Evolutionary conservation across 2,888 invertebrate genomes (phyloP), one percentile per base, ranked within the genome.

Genomic region (Cantharis flavilabris): DNA sequence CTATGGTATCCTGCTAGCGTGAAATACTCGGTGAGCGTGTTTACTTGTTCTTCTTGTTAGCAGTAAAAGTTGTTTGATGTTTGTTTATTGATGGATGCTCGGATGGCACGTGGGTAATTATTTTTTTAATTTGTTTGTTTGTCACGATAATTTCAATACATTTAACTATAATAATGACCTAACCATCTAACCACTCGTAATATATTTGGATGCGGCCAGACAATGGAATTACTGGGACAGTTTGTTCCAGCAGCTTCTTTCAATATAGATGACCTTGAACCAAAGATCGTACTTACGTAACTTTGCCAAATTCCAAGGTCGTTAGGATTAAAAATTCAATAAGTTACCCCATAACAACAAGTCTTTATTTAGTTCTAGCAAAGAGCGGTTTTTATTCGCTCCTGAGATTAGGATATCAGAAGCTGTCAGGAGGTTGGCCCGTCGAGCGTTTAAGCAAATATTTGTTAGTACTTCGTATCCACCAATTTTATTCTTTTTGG

Each of bases 291-390:
- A 85, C 85, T 85, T 85, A 85, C 85, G 65, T 23, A 20, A 67
- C 23, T 67, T 67, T 67, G 83, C 83, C 84, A 83, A 84, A 81
- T 83, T 84, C 82, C 85, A 86, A 85, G 86, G 86, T 81, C 84
- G 82, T 82, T 30, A 26, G 10, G 20, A 67, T 26, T 67, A 67
- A 49, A 49, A 49, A 49, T n/a, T 49, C 49, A 49, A 49, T 67
- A 67, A 67, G 13, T 67, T 67, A 67, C 65, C 65, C 65, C 65
- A 26, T 67, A 67, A 26, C 13, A 67, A 67, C 65, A 23, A 67
- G 65, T 49, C 49, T 49, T 49, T 49, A 49, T 49, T 49, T 49
- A 49, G 49, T 49, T n/a, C 49, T 49, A 49, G 49, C 49, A 49
- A 49, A 49, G 49, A 49, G 49, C 49, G 49, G 49, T 49, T 49